Conservation (phyloP, 2,797 vertebrate genomes). For the Hippopotamyrus pictus region DNA sequence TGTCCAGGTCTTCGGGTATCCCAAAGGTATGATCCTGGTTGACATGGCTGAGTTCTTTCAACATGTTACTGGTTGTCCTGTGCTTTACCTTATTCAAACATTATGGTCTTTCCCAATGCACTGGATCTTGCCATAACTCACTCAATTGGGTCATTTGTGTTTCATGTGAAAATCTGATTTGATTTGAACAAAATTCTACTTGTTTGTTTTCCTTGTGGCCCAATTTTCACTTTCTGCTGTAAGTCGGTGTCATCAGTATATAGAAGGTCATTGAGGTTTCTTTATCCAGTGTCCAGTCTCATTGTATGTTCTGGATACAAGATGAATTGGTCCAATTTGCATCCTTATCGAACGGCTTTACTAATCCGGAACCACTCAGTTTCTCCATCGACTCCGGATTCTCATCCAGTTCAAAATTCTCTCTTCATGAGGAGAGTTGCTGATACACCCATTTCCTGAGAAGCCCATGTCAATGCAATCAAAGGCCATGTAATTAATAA, state of each 20-base stretch:
- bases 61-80: neutral
- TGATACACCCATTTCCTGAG: neutral
- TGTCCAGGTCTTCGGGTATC: neutral
- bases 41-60: neutral
- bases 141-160: neutral
- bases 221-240: neutral
- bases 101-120: neutral
- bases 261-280: neutral
- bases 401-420: neutral
- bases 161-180: neutral
- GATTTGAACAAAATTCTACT: neutral
- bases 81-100: neutral
- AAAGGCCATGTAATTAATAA: neutral
- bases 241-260: neutral
- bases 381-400: neutral
- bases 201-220: neutral
- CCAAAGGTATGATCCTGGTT: neutral
- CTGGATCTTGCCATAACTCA: neutral
- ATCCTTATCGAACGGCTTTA: neutral
- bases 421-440: neutral
- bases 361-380: neutral
- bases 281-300: neutral
- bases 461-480: neutral
- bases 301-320: neutral
- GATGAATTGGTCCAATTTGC: neutral